Evolutionary conservation across 2,113 vertebrate species (phyloP).

Genomic region (Pterocles gutturalis): DNA sequence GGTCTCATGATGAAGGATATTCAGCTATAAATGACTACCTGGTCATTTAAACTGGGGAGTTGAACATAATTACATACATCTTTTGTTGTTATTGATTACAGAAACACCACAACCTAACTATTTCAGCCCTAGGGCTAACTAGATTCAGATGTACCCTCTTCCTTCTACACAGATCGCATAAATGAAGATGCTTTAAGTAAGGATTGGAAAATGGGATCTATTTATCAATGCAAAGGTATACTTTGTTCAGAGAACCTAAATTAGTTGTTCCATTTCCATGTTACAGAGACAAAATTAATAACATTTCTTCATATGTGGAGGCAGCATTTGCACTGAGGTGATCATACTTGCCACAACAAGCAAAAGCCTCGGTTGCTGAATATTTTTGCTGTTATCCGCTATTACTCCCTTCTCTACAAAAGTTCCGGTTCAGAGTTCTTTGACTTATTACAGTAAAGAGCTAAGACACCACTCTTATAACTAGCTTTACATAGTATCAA

Average conservation of each 20-base stretch:
- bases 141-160: neutral
- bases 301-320: neutral
- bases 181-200: neutral
- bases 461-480: neutral
- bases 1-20: neutral
- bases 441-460: neutral
- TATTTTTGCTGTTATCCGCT: neutral
- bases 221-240: neutral
- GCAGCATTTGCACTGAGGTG: neutral
- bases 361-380: neutral
- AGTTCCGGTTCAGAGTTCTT: neutral
- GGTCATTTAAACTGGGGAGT: neutral
- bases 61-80: neutral
- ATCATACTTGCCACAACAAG: neutral
- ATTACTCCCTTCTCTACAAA: neutral
- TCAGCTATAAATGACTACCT: neutral
- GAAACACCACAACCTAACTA: neutral
- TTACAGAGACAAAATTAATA: neutral
- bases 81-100: neutral
- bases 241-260: neutral
- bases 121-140: neutral
- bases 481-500: neutral
- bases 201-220: neutral
- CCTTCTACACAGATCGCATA: fast-evolving
- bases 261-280: neutral